Percentiles rank a stretch among this genome's conserved stretches.
These are phyloP conservation scores for Megalopta genalis DNA, from an alignment of 1,140 invertebrate species.

Conservation along the genomic window DNA sequence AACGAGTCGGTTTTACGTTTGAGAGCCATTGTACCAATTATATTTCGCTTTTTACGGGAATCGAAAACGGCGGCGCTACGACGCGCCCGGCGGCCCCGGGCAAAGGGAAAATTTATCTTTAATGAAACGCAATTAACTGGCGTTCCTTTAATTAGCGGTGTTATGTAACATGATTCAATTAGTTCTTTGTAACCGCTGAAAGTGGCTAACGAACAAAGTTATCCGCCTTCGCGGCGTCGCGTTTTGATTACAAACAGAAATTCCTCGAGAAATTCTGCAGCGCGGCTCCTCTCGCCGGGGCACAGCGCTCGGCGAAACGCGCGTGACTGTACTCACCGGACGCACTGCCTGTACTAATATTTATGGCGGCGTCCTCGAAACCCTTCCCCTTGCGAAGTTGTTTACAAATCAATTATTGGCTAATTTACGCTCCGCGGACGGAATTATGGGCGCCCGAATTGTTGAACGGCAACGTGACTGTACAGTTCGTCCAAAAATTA, in stretches of 20 bases:
- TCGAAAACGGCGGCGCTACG: too few species aligned
- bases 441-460: constrained; percentile 12
- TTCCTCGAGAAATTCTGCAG: constrained; percentile 14
- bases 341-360: constrained; percentile 25
- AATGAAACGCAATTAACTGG: neutral
- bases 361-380: constrained; percentile 14
- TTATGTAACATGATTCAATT: neutral
- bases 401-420: constrained; percentile 32
- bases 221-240: neutral
- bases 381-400: too few species aligned
- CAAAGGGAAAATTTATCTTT: neutral
- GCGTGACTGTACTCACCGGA: too few species aligned
- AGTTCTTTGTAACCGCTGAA: neutral
- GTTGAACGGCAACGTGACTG: too few species aligned
- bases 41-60: too few species aligned
- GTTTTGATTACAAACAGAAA: constrained; percentile 23
- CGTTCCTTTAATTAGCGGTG: neutral
- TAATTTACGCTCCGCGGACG: constrained; percentile 18
- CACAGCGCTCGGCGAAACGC: neutral
- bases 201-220: neutral
- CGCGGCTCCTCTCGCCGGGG: neutral
- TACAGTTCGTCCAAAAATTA: too few species aligned
- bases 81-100: too few species aligned
- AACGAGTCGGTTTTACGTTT: too few species aligned
- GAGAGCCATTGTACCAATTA: too few species aligned